These are phyloP conservation scores for Neomonachus schauinslandi DNA, from an alignment of 2,113 vertebrate species.

Conservation along the genomic window DNA sequence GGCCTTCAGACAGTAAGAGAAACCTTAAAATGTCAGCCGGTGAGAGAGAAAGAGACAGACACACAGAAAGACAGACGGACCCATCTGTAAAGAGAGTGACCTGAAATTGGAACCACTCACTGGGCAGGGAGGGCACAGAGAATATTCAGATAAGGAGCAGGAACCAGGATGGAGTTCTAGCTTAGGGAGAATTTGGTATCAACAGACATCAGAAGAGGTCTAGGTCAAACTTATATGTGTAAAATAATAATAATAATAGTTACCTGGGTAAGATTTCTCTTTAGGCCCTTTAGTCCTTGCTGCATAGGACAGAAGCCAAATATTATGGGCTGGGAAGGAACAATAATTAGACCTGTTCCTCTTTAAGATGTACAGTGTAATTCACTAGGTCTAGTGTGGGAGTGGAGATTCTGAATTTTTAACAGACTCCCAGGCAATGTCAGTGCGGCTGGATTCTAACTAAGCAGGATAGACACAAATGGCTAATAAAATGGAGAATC, in stretches of 20 bases:
- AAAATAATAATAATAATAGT: not conserved
- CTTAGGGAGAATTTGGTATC: not conserved
- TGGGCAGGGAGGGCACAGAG: not conserved
- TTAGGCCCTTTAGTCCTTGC: not conserved
- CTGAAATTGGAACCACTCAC: not conserved
- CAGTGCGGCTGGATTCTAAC: not conserved
- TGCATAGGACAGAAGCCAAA: not conserved
- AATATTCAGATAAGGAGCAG: not conserved
- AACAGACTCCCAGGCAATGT: not conserved
- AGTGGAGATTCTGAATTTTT: not conserved
- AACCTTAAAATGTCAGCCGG: constrained; percentile 39
- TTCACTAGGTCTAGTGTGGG: not conserved
- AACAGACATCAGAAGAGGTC: not conserved
- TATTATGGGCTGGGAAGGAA: not conserved
- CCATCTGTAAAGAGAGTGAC: not conserved
- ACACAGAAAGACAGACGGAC: not conserved
- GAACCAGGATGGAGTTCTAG: not conserved
- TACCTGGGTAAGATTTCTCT: not conserved
- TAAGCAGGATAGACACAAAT: not conserved
- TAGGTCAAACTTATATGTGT: not conserved
- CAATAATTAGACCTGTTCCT: not conserved
- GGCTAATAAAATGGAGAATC: not conserved
- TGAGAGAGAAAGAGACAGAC: not conserved
- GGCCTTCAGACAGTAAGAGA: not conserved
- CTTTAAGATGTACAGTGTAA: not conserved